Evolutionary conservation across 2,113 vertebrate species (phyloP), one percentile per base, ranked within the genome.

Genomic region (Daphoenositta chrysoptera): DNA sequence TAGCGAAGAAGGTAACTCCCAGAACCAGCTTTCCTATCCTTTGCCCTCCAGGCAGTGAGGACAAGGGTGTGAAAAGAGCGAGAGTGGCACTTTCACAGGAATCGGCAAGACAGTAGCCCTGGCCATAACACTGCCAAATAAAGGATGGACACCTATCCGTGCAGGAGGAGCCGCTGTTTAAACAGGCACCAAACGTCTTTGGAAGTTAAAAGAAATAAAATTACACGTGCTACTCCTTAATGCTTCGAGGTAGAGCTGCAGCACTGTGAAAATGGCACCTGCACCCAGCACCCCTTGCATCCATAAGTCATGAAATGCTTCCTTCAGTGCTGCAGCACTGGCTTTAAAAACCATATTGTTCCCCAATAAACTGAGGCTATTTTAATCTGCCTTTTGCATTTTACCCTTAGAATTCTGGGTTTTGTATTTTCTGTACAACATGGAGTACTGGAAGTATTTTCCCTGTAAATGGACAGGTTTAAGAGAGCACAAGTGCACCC

Each of bases 221-320:
- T 18, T 5, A 23, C 11, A 6, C 20, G 22, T 22, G 15, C 3
- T 63, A 17, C 15, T 84, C n/a, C 65, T 61, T 30, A 57, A 28
- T n/a, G 20, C 31, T 68, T 53, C 26, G 5, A 56, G 35, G 35
- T 1, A 47, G 56, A 60, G 63, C 65, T 82, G 44, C 40, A 76
- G 47, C 27, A 37, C 39, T 39, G 12, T 63, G 83, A 48, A 65
- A 82, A 35, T 1, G 5, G 27, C 23, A 68, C 9, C 27, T 19
- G 35, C 48, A 30, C 44, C 0, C 1, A 64, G 71, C 28, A 68
- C n/a, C 35, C 35, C 4, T 0, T 33, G 19, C n/a, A 33, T 30
- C 40, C 12, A 0, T 17, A 50, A 65, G 37, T 9, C 56, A 47
- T 15, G 11, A 35, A 23, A 10, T 1, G 0, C 44, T 64, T 79